Evolutionary conservation across 23 tunicate genomes (phyloP), one percentile per base, ranked within the genome.

Genomic region (Halocynthia roretzi): DNA sequence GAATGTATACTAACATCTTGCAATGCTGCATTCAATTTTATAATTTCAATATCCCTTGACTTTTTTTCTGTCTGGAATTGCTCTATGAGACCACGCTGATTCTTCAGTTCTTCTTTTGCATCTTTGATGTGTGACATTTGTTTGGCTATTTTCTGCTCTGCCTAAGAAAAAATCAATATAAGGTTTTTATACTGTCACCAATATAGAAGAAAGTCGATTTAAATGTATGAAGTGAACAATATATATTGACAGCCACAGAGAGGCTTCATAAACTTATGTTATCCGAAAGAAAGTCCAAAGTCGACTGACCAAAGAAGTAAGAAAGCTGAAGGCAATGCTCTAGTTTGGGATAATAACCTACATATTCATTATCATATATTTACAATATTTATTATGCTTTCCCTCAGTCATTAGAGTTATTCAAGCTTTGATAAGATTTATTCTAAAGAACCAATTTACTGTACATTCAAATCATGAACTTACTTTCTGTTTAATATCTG

Each of bases 141-240:
- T 64, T 84, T 88, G n/a, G 89, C 85, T n/a, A 89, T 80, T 23
- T 81, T 70, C 40, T 89, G 96, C 56, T 89, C 96, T 8, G 96
- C 96, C 85, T 31, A 31, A 31, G 1, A 4, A 31, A 31, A 31
- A 31, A 31, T 31, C 44, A 31, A 31, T 31, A 31, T 31, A 31
- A 31, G 4, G 44, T 31, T 31, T 31, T 31, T 31, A 31, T 31
- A 31, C 44, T 0, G 44, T 31, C 44, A 31, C 44, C 44, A 31
- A 0, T 31, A 31, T 31, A 1, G 44, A 31, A 31, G 44, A 4
- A 31, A 31, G 44, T 31, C 44, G 44, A 31, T 31, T 31, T 31
- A 31, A 31, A 31, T 1, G 44, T 31, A 31, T 31, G 4, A 31
- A 31, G 4, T 31, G 20, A 72, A 15, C 71, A 0, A 44, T 19